A percentile compares a stretch with the other conserved stretches of the same genome.
Evolutionary conservation across 2,113 vertebrate genomes (phyloP).

Genomic region (Percina caprodes): DNA sequence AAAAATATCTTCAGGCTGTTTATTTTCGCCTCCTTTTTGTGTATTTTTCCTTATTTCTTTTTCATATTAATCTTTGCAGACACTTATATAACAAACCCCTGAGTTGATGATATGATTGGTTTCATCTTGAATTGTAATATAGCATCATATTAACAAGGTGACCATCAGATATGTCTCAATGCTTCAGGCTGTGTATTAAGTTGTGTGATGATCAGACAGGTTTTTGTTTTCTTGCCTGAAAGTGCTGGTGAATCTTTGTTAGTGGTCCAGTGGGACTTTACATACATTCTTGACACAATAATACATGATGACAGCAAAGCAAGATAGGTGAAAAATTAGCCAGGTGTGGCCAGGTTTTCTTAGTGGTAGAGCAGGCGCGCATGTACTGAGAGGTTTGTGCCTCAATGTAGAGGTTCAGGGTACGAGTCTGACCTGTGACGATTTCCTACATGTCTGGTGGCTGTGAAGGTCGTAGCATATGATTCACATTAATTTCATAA

Average conservation of each 20-base stretch:
- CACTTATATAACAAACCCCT: background rate
- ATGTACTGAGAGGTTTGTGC: too few relatives aligned
- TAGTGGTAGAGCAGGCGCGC: too few relatives aligned
- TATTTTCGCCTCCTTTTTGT: background rate
- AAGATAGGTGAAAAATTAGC: background rate
- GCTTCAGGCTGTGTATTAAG: background rate
- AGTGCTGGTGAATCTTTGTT: background rate
- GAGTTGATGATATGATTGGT: slow-evolving; percentile 1
- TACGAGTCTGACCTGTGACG: too few relatives aligned
- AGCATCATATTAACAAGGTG: background rate
- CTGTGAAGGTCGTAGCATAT: background rate
- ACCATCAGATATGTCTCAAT: background rate
- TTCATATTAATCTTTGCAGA: background rate
- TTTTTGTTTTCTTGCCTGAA: too few relatives aligned
- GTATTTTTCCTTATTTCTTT: background rate
- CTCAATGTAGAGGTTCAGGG: too few relatives aligned
- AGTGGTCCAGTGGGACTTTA: background rate
- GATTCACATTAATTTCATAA: background rate
- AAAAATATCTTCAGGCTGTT: slow-evolving; percentile 9
- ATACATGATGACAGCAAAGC: background rate
- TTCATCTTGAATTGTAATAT: background rate
- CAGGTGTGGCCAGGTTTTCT: too few relatives aligned
- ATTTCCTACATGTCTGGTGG: background rate
- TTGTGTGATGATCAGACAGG: too few relatives aligned
- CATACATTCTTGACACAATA: background rate